Percentiles rank a stretch among this genome's conserved stretches.
Evolutionary conservation across 2,888 invertebrate genomes (phyloP).

Genomic region (Lasius platythorax): DNA sequence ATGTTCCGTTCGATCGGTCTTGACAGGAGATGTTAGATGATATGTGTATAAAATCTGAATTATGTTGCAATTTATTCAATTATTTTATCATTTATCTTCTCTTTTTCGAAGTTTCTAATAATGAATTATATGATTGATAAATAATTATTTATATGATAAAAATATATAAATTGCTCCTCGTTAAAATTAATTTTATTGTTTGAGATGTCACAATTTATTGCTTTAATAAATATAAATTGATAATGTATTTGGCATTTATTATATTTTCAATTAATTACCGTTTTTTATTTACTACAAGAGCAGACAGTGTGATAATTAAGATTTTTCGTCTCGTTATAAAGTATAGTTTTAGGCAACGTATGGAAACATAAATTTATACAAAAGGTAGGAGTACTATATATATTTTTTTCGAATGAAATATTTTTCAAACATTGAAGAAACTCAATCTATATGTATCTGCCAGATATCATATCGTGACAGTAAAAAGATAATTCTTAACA

Average conservation of each 20-base stretch:
- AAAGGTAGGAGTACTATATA: no score
- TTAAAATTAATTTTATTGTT: neutral
- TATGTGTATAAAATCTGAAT: conserved; percentile 17
- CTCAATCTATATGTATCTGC: neutral
- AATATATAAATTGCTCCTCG: neutral
- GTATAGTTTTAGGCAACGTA: neutral
- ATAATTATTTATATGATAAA: neutral
- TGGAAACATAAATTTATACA: neutral
- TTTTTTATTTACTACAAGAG: neutral
- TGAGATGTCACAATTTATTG: neutral
- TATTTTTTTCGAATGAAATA: neutral
- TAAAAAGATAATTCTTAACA: neutral
- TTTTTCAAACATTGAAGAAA: neutral
- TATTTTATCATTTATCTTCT: neutral
- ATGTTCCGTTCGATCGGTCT: conserved; percentile 30
- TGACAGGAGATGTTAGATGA: conserved; percentile 7
- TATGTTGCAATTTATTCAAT: neutral
- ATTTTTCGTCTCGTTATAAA: neutral
- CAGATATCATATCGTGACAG: neutral
- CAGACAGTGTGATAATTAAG: neutral
- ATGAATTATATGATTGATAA: neutral
- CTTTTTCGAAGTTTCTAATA: neutral
- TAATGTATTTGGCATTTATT: neutral
- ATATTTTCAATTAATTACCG: neutral
- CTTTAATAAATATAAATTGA: neutral